These are phyloP conservation scores for Drosophila yakuba DNA, from an alignment of 1,140 invertebrate species.

Conservation along the genomic window DNA sequence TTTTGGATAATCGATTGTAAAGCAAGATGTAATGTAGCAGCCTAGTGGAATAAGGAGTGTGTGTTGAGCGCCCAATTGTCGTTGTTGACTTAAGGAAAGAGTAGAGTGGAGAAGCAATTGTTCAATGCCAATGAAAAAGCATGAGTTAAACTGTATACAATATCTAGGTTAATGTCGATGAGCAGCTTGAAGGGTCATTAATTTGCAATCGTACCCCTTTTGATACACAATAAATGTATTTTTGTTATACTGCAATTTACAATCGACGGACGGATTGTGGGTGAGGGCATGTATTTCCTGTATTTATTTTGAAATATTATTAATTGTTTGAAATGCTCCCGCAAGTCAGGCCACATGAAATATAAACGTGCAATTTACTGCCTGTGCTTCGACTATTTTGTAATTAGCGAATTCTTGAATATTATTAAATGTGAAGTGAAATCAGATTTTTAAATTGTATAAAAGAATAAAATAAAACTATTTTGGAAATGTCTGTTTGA, in stretches of 20 bases:
- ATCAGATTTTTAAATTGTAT: conserved; percentile 59
- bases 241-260: conserved; percentile 37
- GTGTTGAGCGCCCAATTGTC: conserved; percentile 42
- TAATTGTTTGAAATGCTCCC: conserved; percentile 54
- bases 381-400: conserved; percentile 56
- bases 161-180: conserved; percentile 65
- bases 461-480: conserved; percentile 60
- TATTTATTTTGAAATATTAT: conserved; percentile 66
- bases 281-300: conserved; percentile 45
- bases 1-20: conserved; percentile 76
- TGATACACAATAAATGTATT: conserved; percentile 56
- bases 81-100: conserved; percentile 72
- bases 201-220: conserved; percentile 66
- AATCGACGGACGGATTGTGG: conserved; percentile 39
- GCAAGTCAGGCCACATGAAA: conserved; percentile 20
- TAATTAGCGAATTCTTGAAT: conserved; percentile 75
- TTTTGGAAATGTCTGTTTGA: conserved; percentile 32
- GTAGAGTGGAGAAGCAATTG: conserved; percentile 53
- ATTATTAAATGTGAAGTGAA: conserved; percentile 63
- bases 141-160: conserved; percentile 60
- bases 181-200: conserved; percentile 33
- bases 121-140: conserved; percentile 63
- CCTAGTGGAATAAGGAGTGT: conserved; percentile 59
- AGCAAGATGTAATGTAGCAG: conserved; percentile 40
- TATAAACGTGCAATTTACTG: conserved; percentile 46